These are phyloP conservation scores for Drosophila pegasa DNA, from an alignment of 2,888 invertebrate genomes.

Conservation along the genomic window DNA sequence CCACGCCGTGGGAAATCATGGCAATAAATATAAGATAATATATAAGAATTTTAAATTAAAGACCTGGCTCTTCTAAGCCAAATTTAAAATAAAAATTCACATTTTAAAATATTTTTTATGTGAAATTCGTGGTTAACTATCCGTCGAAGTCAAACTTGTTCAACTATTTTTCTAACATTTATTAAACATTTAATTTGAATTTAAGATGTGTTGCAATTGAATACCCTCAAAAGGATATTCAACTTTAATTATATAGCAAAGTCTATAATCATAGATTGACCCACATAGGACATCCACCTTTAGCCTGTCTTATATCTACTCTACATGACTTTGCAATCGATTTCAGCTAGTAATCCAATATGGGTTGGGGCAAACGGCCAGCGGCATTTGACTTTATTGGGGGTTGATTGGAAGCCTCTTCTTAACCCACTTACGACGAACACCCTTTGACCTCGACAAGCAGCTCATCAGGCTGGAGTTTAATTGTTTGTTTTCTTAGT, in stretches of 20 bases:
- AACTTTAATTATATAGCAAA: neutral
- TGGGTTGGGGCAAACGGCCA: conserved; percentile 16
- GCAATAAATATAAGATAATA: no score
- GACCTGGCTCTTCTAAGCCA: no score
- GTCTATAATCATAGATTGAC: neutral
- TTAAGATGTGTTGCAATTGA: no score
- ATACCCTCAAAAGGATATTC: no score
- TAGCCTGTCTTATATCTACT: neutral
- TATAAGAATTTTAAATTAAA: no score
- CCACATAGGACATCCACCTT: neutral
- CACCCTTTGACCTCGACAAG: conserved; percentile 49
- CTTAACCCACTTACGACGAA: neutral
- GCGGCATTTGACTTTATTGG: conserved; percentile 36
- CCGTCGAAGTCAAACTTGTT: no score
- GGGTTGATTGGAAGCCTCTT: conserved; percentile 24
- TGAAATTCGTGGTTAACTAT: no score
- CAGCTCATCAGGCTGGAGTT: conserved; percentile 53
- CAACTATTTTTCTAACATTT: no score
- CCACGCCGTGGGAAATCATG: no score
- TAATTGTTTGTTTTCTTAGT: conserved; percentile 74
- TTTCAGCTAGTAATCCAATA: conserved; percentile 5
- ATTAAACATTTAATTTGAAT: no score
- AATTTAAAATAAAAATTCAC: no score
- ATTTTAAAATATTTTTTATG: no score
- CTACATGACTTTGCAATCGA: conserved; percentile 18